phyloP scores from a whole-genome alignment of 1,140 invertebrate genomes.

The Brachionus calyciflorus region DNA sequence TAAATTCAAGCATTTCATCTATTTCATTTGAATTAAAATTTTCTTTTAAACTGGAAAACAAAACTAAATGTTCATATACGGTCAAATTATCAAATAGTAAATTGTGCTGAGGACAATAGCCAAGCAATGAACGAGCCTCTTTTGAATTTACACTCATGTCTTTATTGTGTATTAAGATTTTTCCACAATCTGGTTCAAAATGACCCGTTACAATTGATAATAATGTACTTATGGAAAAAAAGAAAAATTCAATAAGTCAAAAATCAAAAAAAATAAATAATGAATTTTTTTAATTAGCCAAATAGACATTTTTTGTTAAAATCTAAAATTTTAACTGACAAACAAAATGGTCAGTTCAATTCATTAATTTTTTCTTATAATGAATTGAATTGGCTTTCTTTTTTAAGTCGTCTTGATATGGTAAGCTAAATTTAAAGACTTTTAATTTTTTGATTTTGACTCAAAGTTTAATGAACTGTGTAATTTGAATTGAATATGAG shows the following conservation, averaged over 20 bases:
- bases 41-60: constrained; percentile 67
- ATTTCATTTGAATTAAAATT: constrained; percentile 5
- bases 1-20: not conserved
- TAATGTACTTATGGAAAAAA: constrained; percentile 2
- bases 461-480: too few relatives aligned
- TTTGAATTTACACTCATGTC: constrained; percentile 64
- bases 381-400: too few relatives aligned
- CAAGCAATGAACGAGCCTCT: constrained; percentile 70
- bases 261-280: constrained; percentile 66
- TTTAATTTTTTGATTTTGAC: too few relatives aligned
- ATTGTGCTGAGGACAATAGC: constrained; percentile 90
- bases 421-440: too few relatives aligned
- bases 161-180: constrained; percentile 69
- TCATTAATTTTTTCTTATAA: too few relatives aligned
- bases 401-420: too few relatives aligned
- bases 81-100: constrained; percentile 85
- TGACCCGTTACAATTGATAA: constrained; percentile 60
- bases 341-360: too few relatives aligned
- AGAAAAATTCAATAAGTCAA: not conserved
- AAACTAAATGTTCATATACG: constrained; percentile 81
- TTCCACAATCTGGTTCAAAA: constrained; percentile 69
- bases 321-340: too few relatives aligned
- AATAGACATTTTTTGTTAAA: too few relatives aligned
- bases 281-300: too few relatives aligned
- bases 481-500: too few relatives aligned